Evolutionary conservation across 2,113 vertebrate genomes (phyloP), one percentile per base, ranked within the genome.

Genomic region (Serilophus lunatus): DNA sequence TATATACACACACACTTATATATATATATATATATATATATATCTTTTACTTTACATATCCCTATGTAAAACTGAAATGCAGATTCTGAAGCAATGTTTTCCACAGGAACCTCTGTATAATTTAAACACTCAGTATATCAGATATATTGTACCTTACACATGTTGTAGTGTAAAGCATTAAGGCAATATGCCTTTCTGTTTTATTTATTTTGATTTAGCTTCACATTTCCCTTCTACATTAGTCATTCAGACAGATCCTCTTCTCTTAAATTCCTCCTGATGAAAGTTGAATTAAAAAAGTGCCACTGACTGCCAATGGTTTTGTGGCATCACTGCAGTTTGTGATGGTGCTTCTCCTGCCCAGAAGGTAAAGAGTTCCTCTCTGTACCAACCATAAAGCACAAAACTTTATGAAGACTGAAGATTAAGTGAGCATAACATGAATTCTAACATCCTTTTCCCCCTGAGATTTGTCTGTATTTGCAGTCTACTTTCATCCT

Each of bases 351-450:
- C 24, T 65, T 53, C 60, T 16, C 69, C 92, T 78, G 83, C 77
- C 86, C 69, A 29, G 57, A 66, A 92, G 33, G 53, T 45, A 74
- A 93, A 79, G 44, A 47, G 11, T 29, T 71, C 80, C 25, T 86
- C 81, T 91, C 80, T 74, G 54, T 10, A 29, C 50, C 65, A 15
- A 82, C 54, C n/a, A 90, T 72, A 80, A 60, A 83, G 35, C 74
- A 38, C 74, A 86, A 78, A 94, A 90, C 89, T 86, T 88, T 22
- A 88, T n/a, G 18, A 86, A 94, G 18, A n/a, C 26, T 60, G 68
- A 88, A 82, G 57, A 79, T 57, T 78, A 66, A 17, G 8, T 42
- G 56, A 82, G 26, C 97, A 93, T 49, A 75, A 68, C n/a, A 83
- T 20, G 19, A 91, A 69, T 60, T 78, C 36, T 35, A 66, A 60